Evolutionary conservation across 2,888 invertebrate species (phyloP).

Genomic region (Cantharis flavilabris): DNA sequence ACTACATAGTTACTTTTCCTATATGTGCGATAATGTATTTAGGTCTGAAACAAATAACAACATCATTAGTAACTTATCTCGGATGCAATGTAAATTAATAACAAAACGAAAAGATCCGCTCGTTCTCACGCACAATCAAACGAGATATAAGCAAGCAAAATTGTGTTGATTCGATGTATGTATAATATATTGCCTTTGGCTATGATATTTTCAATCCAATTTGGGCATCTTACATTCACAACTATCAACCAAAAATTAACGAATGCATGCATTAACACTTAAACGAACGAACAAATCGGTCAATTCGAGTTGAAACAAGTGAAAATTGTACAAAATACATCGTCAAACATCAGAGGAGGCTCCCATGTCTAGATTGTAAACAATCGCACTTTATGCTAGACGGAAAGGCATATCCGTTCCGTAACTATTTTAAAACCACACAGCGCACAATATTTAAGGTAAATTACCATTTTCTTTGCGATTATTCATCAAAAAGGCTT

Average conservation of each 20-base stretch:
- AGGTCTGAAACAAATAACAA: conserved; percentile 50
- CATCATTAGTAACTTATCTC: background rate
- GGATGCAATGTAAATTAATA: background rate
- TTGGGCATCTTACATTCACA: background rate
- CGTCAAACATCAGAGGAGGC: conserved; percentile 58
- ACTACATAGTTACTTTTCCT: conserved; percentile 62
- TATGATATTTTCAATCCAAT: conserved; percentile 35
- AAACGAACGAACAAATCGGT: background rate
- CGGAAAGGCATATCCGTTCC: conserved; percentile 49
- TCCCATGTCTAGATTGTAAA: conserved; percentile 59
- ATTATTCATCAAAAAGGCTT: conserved; percentile 55
- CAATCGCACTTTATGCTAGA: conserved; percentile 52
- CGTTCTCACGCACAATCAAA: background rate
- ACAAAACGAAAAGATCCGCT: conserved; percentile 13
- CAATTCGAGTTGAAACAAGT: conserved; percentile 7
- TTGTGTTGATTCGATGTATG: conserved; percentile 14
- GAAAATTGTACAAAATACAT: conserved; percentile 23
- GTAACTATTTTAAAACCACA: conserved; percentile 46
- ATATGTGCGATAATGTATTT: conserved; percentile 52
- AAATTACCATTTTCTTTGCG: conserved; percentile 58
- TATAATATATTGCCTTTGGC: conserved; percentile 46
- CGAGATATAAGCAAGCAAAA: background rate
- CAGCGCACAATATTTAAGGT: conserved; percentile 42
- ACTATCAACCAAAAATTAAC: background rate
- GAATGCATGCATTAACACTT: conserved; percentile 13